These are phyloP conservation scores for Eupithecia subumbrata DNA, from an alignment of 2,888 invertebrate genomes.

Conservation along the genomic window DNA sequence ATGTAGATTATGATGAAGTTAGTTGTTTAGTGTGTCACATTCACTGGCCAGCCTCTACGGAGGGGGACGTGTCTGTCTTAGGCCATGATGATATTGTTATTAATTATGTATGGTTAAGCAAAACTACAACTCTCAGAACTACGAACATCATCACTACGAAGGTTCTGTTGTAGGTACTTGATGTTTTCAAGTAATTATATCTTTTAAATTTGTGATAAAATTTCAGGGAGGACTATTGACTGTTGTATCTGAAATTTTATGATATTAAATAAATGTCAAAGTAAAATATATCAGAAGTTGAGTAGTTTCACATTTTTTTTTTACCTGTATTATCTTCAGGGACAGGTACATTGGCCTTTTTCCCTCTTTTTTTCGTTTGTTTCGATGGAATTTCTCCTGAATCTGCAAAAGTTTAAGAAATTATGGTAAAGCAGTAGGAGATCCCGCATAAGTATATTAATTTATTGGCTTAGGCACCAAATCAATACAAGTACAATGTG, in stretches of 20 bases:
- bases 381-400: slow-evolving; percentile 12
- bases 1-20: too few species aligned
- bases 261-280: not conserved
- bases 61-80: too few species aligned
- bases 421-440: too few species aligned
- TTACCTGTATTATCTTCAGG: not conserved
- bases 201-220: not conserved
- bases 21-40: too few species aligned
- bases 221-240: not conserved
- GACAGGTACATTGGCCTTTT: not conserved
- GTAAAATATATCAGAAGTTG: not conserved
- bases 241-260: not conserved
- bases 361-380: slow-evolving; percentile 8
- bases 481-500: too few species aligned
- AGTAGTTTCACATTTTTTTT: not conserved
- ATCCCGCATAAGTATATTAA: too few species aligned
- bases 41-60: too few species aligned
- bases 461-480: too few species aligned
- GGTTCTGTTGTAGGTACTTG: not conserved
- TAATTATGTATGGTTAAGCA: too few species aligned
- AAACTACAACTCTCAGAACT: too few species aligned
- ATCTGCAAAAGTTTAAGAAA: slow-evolving; percentile 5
- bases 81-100: too few species aligned
- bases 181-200: not conserved
- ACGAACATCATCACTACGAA: too few species aligned